Percentiles rank a stretch among this genome's conserved stretches.
phyloP scores from a whole-genome alignment of 2,888 invertebrate genomes.

The Ophioninae sp. region DNA sequence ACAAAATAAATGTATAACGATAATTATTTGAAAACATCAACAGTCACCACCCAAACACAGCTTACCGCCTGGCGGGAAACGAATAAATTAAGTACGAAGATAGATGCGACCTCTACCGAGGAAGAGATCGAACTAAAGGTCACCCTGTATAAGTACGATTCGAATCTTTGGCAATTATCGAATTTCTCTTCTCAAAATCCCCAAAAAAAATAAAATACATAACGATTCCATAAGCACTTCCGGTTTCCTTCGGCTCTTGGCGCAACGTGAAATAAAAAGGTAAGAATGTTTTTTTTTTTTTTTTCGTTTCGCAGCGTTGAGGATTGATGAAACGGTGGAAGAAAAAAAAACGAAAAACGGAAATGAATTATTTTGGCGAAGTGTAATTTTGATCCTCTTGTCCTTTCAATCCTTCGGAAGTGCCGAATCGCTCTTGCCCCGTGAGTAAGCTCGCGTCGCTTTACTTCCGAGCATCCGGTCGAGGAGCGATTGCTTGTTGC shows the following conservation, averaged over 20 bases:
- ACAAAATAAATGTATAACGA: slow-evolving; percentile 75
- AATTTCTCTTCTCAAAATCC: slow-evolving; percentile 23
- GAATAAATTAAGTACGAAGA: slow-evolving; percentile 29
- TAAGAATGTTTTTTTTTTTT: not conserved
- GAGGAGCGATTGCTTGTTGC: slow-evolving; percentile 91
- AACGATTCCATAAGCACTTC: not conserved
- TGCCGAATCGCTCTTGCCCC: slow-evolving; percentile 94
- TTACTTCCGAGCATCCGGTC: slow-evolving; percentile 90
- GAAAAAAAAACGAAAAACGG: slow-evolving; percentile 6
- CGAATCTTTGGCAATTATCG: slow-evolving; percentile 42
- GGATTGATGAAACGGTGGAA: not conserved
- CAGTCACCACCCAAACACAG: slow-evolving; percentile 42
- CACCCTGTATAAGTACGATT: not conserved
- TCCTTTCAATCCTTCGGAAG: slow-evolving; percentile 88
- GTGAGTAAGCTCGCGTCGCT: slow-evolving; percentile 87
- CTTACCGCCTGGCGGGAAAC: slow-evolving; percentile 35
- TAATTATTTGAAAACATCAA: slow-evolving; percentile 65
- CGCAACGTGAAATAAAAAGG: not conserved
- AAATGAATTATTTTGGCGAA: not conserved
- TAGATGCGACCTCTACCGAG: not conserved
- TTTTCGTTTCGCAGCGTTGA: slow-evolving; percentile 13
- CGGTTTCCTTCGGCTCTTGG: not conserved
- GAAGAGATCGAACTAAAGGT: not conserved
- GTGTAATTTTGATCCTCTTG: no score
- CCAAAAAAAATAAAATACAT: not conserved